Base-by-base conservation (phyloP, 2,888 invertebrate genomes). In the Eristalinus sepulchralis region DNA sequence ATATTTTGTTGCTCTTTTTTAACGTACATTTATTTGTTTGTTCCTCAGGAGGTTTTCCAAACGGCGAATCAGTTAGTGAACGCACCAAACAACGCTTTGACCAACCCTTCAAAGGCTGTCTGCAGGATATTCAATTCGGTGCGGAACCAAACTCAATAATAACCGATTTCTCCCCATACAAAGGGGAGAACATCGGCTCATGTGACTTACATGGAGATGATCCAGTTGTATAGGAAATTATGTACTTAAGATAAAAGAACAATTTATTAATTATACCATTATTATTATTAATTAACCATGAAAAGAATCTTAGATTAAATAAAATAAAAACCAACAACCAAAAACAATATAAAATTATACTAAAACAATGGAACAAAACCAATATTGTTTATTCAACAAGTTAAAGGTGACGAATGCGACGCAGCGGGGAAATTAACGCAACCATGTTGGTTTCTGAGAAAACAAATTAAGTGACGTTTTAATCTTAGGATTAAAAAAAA, bases 61-160 rank as follows among this genome's bases (percentile, higher is more conserved):
- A 93, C 88, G 92, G 93, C 77, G 92, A 93, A 67, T 91, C 91
- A 39, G 91, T 93, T 90, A 92, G 91, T 89, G 90, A 88, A 89
- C 91, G 90, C 91, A 93, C 93, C 6, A 93, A 93, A 88, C 93
- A 93, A 84, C 91, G 93, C 55, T 95, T 94, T 89, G 93, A 93
- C 4, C 91, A 93, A 79, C 94, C 94, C 85, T 95, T 95, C 89
- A 94, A 94, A 90, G 95, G 95, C 79, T 95, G 95, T 89, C 93
- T 95, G 86, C 94, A 94, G 90, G 93, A 94, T 88, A 94, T 95
- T 89, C 93, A 94, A 64, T 94, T 93, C 83, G 92, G 92, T 24
- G 90, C 91, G 64, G 92, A 92, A 88, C 91, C 91, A 77, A 91
- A 90, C 85, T 89, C 91, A 66, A 88, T 92, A 88, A 92, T 93